Evolutionary conservation across 2,113 vertebrate species (phyloP).

Genomic region (Apteryx owenii): DNA sequence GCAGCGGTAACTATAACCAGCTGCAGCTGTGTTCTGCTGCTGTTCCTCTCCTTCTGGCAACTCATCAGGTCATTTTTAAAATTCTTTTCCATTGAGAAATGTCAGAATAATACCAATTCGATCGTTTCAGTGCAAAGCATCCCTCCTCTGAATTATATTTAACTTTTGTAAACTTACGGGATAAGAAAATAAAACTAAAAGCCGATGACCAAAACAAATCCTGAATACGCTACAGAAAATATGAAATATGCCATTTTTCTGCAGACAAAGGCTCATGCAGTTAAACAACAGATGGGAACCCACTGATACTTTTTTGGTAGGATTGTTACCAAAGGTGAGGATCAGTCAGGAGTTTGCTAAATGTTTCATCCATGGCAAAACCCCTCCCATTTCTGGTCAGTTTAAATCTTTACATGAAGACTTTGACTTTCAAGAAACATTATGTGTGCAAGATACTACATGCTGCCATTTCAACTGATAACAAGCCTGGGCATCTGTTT

Average conservation of each 20-base stretch:
- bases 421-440: background rate
- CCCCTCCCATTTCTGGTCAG: background rate
- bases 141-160: background rate
- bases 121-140: background rate
- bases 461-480: background rate
- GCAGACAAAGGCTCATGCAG: background rate
- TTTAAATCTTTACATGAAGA: background rate
- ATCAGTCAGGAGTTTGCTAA: background rate
- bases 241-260: background rate
- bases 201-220: background rate
- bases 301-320: background rate
- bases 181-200: background rate
- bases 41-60: background rate
- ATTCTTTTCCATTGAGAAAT: background rate
- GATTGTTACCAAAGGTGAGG: too few species aligned
- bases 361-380: background rate
- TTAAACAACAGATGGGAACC: background rate
- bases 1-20: background rate
- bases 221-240: background rate
- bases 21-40: background rate
- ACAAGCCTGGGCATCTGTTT: background rate
- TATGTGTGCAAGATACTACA: background rate
- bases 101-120: background rate
- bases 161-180: background rate
- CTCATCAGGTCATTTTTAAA: background rate